Evolutionary conservation across 2,113 vertebrate genomes (phyloP).

Genomic region (Chaenocephalus aceratus): DNA sequence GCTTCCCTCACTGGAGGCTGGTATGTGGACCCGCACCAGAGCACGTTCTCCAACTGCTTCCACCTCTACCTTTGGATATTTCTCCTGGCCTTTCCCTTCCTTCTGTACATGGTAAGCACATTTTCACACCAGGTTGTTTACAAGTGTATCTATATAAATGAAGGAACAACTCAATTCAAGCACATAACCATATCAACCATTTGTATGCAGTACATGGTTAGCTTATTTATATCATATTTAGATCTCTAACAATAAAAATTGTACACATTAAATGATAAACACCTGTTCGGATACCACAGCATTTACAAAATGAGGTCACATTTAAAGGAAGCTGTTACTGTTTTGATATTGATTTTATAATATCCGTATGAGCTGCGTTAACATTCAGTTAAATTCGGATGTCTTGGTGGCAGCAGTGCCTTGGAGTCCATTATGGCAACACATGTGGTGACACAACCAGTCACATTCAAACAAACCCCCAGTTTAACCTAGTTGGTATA

Average conservation of each 20-base stretch:
- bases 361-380: neutral
- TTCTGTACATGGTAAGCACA: constrained; percentile 91
- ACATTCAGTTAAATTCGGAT: neutral
- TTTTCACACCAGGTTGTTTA: neutral
- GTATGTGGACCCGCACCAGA: constrained; percentile 95
- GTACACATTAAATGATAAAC: neutral
- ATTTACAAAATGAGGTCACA: neutral
- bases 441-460: neutral
- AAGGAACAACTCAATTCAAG: neutral
- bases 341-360: neutral
- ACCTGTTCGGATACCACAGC: neutral
- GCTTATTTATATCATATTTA: neutral
- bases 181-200: neutral
- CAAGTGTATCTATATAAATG: neutral
- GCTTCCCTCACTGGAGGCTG: constrained; percentile 93
- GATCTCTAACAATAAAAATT: neutral
- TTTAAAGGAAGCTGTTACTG: neutral
- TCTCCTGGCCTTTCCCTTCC: constrained; percentile 89
- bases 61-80: constrained; percentile 95
- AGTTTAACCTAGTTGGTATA: neutral
- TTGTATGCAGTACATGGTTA: constrained; percentile 9
- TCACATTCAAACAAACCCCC: neutral
- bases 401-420: neutral
- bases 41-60: constrained; percentile 94
- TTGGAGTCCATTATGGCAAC: neutral